Evolutionary conservation across 1,140 invertebrate genomes (phyloP).

Genomic region (Euschistus heros): DNA sequence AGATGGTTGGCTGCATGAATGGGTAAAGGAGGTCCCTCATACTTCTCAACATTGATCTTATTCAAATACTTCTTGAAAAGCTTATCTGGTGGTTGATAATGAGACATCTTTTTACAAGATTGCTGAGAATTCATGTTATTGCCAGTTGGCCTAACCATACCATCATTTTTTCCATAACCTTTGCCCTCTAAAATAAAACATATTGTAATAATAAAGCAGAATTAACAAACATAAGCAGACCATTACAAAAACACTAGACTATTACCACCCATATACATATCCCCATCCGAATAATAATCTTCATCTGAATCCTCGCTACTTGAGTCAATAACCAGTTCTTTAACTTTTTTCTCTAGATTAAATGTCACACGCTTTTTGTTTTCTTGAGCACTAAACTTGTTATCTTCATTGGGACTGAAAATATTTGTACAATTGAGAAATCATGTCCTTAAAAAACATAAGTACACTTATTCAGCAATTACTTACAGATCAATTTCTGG

Average conservation of each 20-base stretch:
- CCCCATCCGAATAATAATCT: slow-evolving; percentile 15
- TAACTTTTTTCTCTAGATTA: background rate
- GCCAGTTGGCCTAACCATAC: slow-evolving; percentile 20
- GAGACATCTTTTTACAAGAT: slow-evolving; percentile 50
- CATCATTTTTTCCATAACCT: slow-evolving; percentile 2
- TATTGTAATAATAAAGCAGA: background rate
- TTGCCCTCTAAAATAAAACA: background rate
- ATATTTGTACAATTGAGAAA: background rate
- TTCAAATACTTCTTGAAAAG: slow-evolving; percentile 63
- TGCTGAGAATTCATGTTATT: slow-evolving; percentile 37
- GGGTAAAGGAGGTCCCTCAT: slow-evolving; percentile 53
- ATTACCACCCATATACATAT: slow-evolving; percentile 8
- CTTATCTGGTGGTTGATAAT: slow-evolving; percentile 71
- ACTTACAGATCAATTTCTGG: slow-evolving; percentile 9
- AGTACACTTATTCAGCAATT: background rate
- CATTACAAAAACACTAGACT: background rate
- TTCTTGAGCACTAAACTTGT: background rate
- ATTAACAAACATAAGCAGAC: background rate
- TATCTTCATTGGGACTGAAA: background rate
- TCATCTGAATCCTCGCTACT: background rate
- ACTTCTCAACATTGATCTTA: slow-evolving; percentile 78
- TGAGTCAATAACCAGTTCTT: background rate
- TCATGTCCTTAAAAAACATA: background rate
- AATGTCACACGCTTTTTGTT: background rate
- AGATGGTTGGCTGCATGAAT: slow-evolving; percentile 53